phyloP scores from a whole-genome alignment of 2,888 invertebrate genomes.

The Melieria picta region DNA sequence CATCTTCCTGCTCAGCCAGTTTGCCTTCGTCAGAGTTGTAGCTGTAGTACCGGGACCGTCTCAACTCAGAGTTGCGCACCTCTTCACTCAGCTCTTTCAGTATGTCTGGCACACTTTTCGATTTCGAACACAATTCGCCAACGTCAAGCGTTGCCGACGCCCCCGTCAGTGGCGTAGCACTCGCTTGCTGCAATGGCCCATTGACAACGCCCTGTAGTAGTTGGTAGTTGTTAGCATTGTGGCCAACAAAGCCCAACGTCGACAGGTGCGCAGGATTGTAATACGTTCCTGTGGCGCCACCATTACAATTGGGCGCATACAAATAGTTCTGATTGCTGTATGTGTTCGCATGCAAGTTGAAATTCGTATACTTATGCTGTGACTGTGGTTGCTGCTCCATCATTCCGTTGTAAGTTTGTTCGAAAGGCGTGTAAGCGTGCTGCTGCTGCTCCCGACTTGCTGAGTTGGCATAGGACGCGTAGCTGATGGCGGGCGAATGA shows the following conservation, averaged over 20 bases:
- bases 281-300: slow-evolving; percentile 50
- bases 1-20: not conserved
- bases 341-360: slow-evolving; percentile 3
- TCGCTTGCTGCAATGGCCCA: too few species aligned
- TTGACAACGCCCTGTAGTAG: not conserved
- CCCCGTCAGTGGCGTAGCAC: too few species aligned
- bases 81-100: slow-evolving; percentile 79
- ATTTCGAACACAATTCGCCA: slow-evolving; percentile 61
- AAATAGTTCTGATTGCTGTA: slow-evolving; percentile 65
- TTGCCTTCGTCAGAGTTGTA: slow-evolving; percentile 63
- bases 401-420: slow-evolving; percentile 10
- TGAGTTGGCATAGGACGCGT: slow-evolving; percentile 44
- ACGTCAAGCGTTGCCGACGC: not conserved
- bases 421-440: slow-evolving; percentile 35
- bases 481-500: slow-evolving; percentile 36
- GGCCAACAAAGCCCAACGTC: not conserved
- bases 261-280: slow-evolving; percentile 9
- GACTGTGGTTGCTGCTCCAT: slow-evolving; percentile 26
- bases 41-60: slow-evolving; percentile 68
- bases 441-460: slow-evolving; percentile 43
- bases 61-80: slow-evolving; percentile 67
- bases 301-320: slow-evolving; percentile 50
- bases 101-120: slow-evolving; percentile 79
- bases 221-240: slow-evolving; percentile 33
- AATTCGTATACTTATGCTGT: slow-evolving; percentile 62